Evolutionary conservation across 2,113 vertebrate species (phyloP).

Genomic region (Scomber japonicus): DNA sequence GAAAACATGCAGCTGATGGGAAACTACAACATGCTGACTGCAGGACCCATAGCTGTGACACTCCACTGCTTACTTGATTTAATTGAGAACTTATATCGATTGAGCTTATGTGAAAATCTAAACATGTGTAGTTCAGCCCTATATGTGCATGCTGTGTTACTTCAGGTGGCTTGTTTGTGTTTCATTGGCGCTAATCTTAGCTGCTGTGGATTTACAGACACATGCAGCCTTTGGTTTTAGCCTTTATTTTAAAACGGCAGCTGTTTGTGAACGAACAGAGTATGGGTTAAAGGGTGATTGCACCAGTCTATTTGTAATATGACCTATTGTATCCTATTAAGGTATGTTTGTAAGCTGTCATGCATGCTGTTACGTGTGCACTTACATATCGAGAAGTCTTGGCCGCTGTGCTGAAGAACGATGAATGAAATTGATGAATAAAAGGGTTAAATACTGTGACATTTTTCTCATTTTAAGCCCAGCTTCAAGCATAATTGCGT

Average conservation of each 20-base stretch:
- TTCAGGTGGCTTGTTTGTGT: not conserved
- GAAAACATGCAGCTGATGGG: not conserved
- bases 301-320: slow-evolving; percentile 22
- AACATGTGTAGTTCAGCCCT: too few relatives aligned
- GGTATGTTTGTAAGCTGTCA: too few relatives aligned
- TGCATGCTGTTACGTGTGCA: not conserved
- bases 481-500: slow-evolving; percentile 33
- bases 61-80: not conserved
- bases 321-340: not conserved
- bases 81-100: not conserved
- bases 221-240: slow-evolving; percentile 4
- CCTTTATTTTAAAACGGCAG: slow-evolving; percentile 2
- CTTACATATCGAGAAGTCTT: not conserved
- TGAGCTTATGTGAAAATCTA: not conserved
- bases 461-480: slow-evolving; percentile 34
- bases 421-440: not conserved
- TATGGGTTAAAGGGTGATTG: not conserved
- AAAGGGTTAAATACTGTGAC: slow-evolving; percentile 32
- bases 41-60: too few relatives aligned
- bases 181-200: slow-evolving; percentile 11
- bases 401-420: not conserved
- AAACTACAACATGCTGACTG: not conserved
- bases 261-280: slow-evolving; percentile 9
- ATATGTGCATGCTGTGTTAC: not conserved
- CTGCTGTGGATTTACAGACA: slow-evolving; percentile 5